These are phyloP conservation scores for Garra rufa DNA, from an alignment of 2,113 vertebrate genomes.

Conservation along the genomic window DNA sequence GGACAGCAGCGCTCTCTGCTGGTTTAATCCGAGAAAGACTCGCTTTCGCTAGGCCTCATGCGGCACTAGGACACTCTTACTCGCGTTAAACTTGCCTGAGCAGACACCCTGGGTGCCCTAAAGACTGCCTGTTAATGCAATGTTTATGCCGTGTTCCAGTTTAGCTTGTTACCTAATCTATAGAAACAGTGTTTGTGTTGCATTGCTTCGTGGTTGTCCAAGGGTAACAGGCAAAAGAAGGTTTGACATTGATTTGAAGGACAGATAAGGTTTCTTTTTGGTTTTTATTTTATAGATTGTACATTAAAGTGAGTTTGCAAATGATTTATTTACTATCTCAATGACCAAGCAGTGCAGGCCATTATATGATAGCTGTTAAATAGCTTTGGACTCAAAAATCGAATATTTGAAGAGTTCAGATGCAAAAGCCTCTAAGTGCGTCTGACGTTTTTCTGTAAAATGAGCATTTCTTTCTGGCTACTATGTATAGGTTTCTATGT, in stretches of 20 bases:
- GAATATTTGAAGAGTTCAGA: too few species aligned
- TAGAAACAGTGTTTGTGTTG: background rate
- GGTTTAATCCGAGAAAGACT: background rate
- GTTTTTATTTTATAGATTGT: background rate
- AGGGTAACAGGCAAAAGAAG: background rate
- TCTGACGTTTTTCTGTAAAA: too few species aligned
- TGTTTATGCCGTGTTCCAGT: background rate
- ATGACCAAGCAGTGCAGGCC: background rate
- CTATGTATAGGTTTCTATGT: too few species aligned
- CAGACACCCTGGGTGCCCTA: background rate
- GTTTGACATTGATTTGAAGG: conserved; percentile 4
- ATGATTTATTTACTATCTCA: background rate
- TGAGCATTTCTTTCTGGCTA: too few species aligned
- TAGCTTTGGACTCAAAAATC: background rate
- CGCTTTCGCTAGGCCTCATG: background rate
- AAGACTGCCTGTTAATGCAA: background rate
- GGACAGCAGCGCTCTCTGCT: conserved; percentile 49
- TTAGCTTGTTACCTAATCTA: background rate
- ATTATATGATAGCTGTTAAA: background rate
- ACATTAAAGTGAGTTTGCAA: background rate
- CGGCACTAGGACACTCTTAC: background rate
- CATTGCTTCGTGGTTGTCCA: background rate
- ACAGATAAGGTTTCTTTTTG: background rate
- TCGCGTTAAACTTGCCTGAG: background rate
- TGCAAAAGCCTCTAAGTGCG: too few species aligned